Conservation (phyloP, 2,113 vertebrate species). For the Cyprinus carpio region DNA sequence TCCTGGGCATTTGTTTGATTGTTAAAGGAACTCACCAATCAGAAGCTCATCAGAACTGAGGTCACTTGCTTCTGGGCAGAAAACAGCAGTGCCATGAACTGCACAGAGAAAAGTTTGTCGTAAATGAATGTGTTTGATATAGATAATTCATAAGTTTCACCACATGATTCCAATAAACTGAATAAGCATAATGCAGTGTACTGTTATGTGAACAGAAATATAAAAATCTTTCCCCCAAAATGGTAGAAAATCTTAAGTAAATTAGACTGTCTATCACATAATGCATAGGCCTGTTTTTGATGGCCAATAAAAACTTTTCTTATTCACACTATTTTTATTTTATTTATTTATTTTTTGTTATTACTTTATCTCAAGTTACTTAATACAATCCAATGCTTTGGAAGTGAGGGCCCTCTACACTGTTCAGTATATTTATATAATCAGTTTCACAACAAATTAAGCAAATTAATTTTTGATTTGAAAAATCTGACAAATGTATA, state of each 20-base stretch:
- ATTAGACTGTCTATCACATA: neutral
- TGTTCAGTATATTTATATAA: no score
- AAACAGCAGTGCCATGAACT: conserved; percentile 42
- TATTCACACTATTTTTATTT: neutral
- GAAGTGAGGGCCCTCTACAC: neutral
- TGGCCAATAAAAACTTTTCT: neutral
- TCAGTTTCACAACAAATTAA: no score
- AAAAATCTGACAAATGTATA: neutral
- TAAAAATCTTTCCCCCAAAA: neutral
- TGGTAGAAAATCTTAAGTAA: neutral
- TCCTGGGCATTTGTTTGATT: neutral
- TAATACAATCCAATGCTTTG: neutral
- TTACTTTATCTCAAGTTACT: no score
- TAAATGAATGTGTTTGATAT: neutral
- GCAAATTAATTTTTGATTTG: neutral
- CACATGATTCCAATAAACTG: neutral
- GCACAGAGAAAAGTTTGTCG: neutral
- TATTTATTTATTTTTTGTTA: no score
- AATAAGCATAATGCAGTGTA: neutral
- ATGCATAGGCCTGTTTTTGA: neutral
- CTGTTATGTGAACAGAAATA: neutral
- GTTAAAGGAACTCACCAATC: conserved; percentile 22
- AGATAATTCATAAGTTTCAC: neutral
- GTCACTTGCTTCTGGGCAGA: conserved; percentile 60
- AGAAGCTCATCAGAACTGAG: conserved; percentile 50